Evolutionary conservation across 2,888 invertebrate species (phyloP), one percentile per base, ranked within the genome.

Genomic region (Scaptomyza caliginosa): DNA sequence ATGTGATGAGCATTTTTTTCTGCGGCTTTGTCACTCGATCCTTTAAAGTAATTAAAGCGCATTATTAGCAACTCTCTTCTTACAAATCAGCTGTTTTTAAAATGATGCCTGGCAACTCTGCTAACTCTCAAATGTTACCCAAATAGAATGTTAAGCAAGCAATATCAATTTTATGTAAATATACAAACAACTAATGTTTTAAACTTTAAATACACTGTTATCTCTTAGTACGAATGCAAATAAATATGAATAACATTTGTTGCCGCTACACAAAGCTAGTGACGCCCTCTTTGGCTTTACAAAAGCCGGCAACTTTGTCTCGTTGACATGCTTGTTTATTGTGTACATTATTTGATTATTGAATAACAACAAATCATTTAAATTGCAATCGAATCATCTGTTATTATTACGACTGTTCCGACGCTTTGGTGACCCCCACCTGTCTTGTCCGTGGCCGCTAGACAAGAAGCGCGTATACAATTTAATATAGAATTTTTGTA

Each of bases 21-120:
- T 90, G 90, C 55, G 90, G 90, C 79, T 90, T 90, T 60, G 90
- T 90, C 45, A 90, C 90, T 85, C 90, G 90, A 88, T 90, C 90
- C 90, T 90, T 80, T 70, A 90, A 77, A 83, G 81, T 81, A 73
- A 83, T 26, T 26, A n/a, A n/a, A n/a, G n/a, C n/a, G n/a, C n/a
- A n/a, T n/a, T n/a, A n/a, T n/a, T n/a, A n/a, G n/a, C n/a, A 32
- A 13, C 13, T 32, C 7, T 32, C 13, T 13, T 30, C n/a, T 13
- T 30, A n/a, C 5, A 30, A 30, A 30, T 8, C 59, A 59, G 59
- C 59, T 58, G 59, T 32, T 39, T 24, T 32, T 43, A 3, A 4
- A n/a, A 13, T 23, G 6, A 16, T 19, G 7, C 30, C 17, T 16
- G 38, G 16, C 59, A 59, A 32, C 59, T 13, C 59, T 59, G 59